Base-by-base conservation (phyloP, 1,140 invertebrate species). In the Leptinotarsa defecta region DNA sequence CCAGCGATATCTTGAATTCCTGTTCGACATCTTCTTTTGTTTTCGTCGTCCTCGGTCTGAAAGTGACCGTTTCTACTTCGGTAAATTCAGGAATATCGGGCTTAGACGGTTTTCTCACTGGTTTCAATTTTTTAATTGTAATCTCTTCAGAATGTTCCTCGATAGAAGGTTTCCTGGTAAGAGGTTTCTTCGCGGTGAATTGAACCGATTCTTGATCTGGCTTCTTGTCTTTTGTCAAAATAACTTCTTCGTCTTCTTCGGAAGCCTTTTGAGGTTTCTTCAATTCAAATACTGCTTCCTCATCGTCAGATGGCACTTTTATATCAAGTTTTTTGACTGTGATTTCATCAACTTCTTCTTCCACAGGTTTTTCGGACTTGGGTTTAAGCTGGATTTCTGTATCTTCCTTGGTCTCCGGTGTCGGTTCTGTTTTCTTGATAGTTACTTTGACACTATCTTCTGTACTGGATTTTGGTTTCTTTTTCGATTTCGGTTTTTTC, bases 21-120 rank as follows among this genome's bases (percentile, higher is more conserved):
- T 95, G 93, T 83, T 95, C 93, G 8, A 95, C 92, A 81, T 94
- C 92, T 86, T 95, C 93, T 86, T 94, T 93, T 3, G 90, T 92
- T 82, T 88, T 90, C 5, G 90, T 92, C 4, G 83, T 85, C 84
- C 90, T 91, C 13, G 92, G 91, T 79, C 91, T 89, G 85, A 94
- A 94, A 19, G 91, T 94, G 3, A 94, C 92, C 79, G 77, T 81
- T 86, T 94, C 92, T 1, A 90, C 88, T 85, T 93, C 92, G 1
- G 90, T 90, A 48, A 91, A 87, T 86, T 94, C 92, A 52, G 90
- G 89, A 77, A 92, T 87, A 79, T 90, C 88, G 62, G 89, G 87
- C 77, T 88, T 92, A 79, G 88, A 89, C 74, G 88, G 86, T 86
- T 90, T 91, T 82, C 89, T 89, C 67, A 89, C 87, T 27, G 89